Evolutionary conservation across 2,797 vertebrate species (phyloP), one percentile per base, ranked within the genome.

Genomic region (Cryptoblepharus egeriae): DNA sequence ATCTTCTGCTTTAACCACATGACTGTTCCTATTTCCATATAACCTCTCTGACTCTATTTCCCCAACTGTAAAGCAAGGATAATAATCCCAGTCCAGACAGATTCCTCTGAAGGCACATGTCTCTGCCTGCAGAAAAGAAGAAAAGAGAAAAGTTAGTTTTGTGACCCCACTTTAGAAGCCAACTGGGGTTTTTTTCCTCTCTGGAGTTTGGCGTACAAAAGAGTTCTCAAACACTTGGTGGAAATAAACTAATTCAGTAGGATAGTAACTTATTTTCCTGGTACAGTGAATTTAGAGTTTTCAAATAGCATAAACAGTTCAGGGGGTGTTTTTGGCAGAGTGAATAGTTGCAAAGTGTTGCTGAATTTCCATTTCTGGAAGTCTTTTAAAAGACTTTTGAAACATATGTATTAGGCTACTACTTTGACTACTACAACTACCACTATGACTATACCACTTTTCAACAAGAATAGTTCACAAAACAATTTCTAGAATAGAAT

Each of bases 41-140:
- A 92, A 93, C 91, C 91, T 93, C 92, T 93, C 92, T 93, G 92
- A 87, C 86, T 93, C 88, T 90, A 92, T 84, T 92, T 93, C 90
- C 93, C 92, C 93, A 93, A 90, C 93, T 94, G 93, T 93, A 93
- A 94, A 93, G 78, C 83, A 91, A 84, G 82, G 93, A 88, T 91
- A 79, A 65, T 85, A 77, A 22, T 82, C 30, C 16, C 90, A 77
- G 60, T 3, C 3, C 16, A 69, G 60, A 88, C 70, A 81, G n/a
- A 92, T 91, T 87, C 87, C 35, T 65, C 61, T 75, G 74, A 64
- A 81, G 73, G 5, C 77, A 52, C 13, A 55, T 77, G 79, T 84
- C 26, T 76, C 18, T 81, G 60, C 75, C 20, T 24, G 60, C 77
- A 77, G 32, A 45, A 8, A 20, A 8, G 0, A 20, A 8, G 0